Evolutionary conservation across 2,888 invertebrate genomes (phyloP).

Genomic region (Heliconius ismenius): DNA sequence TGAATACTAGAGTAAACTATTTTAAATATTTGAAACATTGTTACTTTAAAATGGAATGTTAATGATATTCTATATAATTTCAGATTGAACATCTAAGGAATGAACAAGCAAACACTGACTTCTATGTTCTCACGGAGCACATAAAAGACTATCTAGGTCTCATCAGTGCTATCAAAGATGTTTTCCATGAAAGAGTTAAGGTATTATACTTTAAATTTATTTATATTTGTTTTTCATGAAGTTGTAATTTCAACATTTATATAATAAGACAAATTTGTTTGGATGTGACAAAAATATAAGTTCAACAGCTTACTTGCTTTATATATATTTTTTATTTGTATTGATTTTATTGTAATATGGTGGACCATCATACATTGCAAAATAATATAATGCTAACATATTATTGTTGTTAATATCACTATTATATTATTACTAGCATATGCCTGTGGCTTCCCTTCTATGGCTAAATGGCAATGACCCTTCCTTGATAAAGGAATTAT

Average conservation of each 20-base stretch:
- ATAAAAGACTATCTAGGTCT: constrained; percentile 96
- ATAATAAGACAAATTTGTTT: no score
- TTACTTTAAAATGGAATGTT: background rate
- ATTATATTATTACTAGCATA: no score
- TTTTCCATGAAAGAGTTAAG: constrained; percentile 88
- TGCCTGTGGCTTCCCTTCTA: no score
- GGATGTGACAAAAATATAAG: no score
- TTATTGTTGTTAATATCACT: no score
- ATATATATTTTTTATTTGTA: background rate
- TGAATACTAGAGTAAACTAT: no score
- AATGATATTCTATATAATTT: background rate
- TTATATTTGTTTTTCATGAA: background rate
- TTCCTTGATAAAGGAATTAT: no score
- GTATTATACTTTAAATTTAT: constrained; percentile 54
- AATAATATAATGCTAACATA: no score
- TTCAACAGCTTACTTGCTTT: background rate
- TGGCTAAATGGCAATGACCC: no score
- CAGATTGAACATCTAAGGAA: constrained; percentile 92
- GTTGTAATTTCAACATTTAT: no score
- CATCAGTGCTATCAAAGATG: constrained; percentile 94
- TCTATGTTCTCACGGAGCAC: constrained; percentile 95
- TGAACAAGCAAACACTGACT: constrained; percentile 97
- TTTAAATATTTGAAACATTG: no score
- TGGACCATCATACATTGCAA: no score
- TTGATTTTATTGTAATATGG: background rate